Conservation (phyloP, 2,888 invertebrate genomes). For the Lithosia quadra region DNA sequence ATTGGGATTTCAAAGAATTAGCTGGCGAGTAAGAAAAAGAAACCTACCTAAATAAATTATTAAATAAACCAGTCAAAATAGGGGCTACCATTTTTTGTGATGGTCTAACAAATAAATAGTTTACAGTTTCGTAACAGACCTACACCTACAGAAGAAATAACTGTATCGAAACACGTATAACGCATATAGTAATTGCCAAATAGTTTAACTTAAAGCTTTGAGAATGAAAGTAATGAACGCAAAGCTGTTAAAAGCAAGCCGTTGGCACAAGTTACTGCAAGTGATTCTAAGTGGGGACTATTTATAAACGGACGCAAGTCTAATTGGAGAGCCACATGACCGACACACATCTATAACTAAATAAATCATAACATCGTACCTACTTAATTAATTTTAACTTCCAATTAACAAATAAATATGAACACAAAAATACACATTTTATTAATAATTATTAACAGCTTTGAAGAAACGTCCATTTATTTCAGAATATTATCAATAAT, state of each 20-base stretch:
- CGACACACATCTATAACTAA: conserved; percentile 69
- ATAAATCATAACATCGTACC: conserved; percentile 65
- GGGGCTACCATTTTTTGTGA: neutral
- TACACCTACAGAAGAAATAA: neutral
- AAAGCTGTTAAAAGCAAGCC: conserved; percentile 44
- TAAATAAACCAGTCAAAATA: too few relatives aligned
- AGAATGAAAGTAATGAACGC: conserved; percentile 29
- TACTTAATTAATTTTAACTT: conserved; percentile 33
- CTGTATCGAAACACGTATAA: neutral
- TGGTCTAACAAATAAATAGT: neutral
- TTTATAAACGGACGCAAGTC: conserved; percentile 75
- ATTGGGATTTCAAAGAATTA: too few relatives aligned
- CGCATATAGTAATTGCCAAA: conserved; percentile 6
- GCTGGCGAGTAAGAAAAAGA: too few relatives aligned
- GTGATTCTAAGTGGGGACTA: conserved; percentile 75
- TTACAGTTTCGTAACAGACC: neutral
- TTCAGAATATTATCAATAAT: neutral
- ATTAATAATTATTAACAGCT: neutral
- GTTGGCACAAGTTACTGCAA: conserved; percentile 69
- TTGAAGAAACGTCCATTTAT: neutral
- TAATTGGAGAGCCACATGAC: conserved; percentile 76
- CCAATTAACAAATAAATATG: conserved; percentile 16
- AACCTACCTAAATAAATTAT: too few relatives aligned
- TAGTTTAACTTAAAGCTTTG: neutral
- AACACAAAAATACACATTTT: neutral